Evolutionary conservation across 2,888 invertebrate genomes (phyloP).

Genomic region (Drosophila conformis): DNA sequence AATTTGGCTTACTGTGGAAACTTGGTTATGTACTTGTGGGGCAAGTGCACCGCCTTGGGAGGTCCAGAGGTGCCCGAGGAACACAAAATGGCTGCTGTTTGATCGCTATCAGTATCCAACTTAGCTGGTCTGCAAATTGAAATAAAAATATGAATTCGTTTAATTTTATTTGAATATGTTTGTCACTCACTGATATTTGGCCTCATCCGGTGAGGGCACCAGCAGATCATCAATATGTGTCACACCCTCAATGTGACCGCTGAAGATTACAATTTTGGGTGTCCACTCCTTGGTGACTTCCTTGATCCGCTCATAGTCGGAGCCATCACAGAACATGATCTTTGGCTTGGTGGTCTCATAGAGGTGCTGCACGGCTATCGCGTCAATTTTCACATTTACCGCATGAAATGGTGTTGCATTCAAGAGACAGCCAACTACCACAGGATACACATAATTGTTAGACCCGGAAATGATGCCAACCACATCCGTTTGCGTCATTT

Average conservation of each 20-base stretch:
- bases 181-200: conserved; percentile 40
- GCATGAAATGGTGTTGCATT: conserved; percentile 61
- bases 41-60: conserved; percentile 69
- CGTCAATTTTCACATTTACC: conserved; percentile 47
- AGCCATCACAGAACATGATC: conserved; percentile 70
- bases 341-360: conserved; percentile 62
- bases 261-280: conserved; percentile 51
- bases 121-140: conserved; percentile 33
- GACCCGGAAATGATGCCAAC: conserved; percentile 44
- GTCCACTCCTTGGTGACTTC: conserved; percentile 51
- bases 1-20: conserved; percentile 41
- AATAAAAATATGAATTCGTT: background rate
- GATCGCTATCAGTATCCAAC: conserved; percentile 41
- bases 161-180: background rate
- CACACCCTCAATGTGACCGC: conserved; percentile 47
- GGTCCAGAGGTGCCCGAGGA: conserved; percentile 75
- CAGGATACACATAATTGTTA: conserved; percentile 45
- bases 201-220: conserved; percentile 38
- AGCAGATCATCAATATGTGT: conserved; percentile 49
- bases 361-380: conserved; percentile 35
- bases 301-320: conserved; percentile 55
- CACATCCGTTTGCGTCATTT: conserved; percentile 52
- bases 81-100: conserved; percentile 63
- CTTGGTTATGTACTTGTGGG: conserved; percentile 41
- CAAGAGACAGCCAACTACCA: conserved; percentile 50